Percentiles rank a stretch among this genome's conserved stretches.
Conservation (phyloP, 2,888 invertebrate genomes). For the Opisthograptis luteolata region DNA sequence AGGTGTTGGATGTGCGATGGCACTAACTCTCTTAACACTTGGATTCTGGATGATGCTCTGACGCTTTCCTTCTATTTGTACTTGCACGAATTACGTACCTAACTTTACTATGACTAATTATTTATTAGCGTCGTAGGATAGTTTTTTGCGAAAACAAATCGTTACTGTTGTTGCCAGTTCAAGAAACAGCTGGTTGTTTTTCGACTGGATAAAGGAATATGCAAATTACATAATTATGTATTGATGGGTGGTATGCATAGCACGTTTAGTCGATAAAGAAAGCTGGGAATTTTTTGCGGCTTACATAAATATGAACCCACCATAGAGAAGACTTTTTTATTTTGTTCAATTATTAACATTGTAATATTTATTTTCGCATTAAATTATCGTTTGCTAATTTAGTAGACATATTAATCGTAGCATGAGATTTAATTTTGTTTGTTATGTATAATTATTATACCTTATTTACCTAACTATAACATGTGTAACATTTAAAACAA, state of each 20-base stretch:
- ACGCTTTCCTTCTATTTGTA: conserved; percentile 24
- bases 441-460: not conserved
- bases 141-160: conserved; percentile 14
- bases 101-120: too few species aligned
- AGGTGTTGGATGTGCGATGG: too few species aligned
- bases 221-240: too few species aligned
- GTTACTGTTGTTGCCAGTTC: too few species aligned
- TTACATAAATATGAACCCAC: too few species aligned
- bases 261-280: too few species aligned
- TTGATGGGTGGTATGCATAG: too few species aligned
- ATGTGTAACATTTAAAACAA: not conserved
- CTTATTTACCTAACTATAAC: not conserved
- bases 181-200: too few species aligned
- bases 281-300: too few species aligned
- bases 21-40: too few species aligned
- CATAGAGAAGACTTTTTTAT: too few species aligned
- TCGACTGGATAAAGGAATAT: too few species aligned
- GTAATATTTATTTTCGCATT: conserved; percentile 21
- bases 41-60: conserved; percentile 6
- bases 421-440: not conserved
- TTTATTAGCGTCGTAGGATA: conserved; percentile 5
- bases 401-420: conserved; percentile 2
- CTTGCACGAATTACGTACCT: conserved; percentile 34
- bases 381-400: conserved; percentile 8
- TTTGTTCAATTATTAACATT: not conserved